Conservation (phyloP, 1,140 invertebrate genomes). For the Camponotus floridanus region DNA sequence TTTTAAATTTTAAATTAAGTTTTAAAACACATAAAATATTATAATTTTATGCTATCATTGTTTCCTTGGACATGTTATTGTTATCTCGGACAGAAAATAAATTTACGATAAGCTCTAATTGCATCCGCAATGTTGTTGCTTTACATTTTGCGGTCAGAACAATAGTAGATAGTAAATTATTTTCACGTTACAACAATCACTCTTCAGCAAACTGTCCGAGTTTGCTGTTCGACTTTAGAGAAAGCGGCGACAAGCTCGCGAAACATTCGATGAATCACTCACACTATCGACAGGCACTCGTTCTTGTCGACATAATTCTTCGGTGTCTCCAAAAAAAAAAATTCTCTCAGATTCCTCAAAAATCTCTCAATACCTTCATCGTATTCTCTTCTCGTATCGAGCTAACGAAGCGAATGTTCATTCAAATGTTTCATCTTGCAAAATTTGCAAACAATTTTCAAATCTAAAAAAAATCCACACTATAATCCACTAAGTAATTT, state of each 20-base stretch:
- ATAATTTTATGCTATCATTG: not conserved
- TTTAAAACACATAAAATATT: not conserved
- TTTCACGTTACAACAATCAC: not conserved
- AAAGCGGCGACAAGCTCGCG: slow-evolving; percentile 45
- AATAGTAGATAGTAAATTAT: slow-evolving; percentile 11
- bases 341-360: not conserved
- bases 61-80: not conserved
- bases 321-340: slow-evolving; percentile 3
- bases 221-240: slow-evolving; percentile 37
- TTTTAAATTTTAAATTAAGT: not conserved
- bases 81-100: not conserved
- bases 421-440: not conserved
- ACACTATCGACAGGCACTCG: slow-evolving; percentile 19
- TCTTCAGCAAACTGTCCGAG: not conserved
- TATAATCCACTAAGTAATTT: not conserved
- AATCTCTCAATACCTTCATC: not conserved
- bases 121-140: not conserved
- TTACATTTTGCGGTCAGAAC: not conserved
- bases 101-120: not conserved
- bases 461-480: not conserved
- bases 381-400: not conserved
- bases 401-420: too few relatives aligned
- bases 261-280: slow-evolving; percentile 51
- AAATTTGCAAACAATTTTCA: not conserved
- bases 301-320: slow-evolving; percentile 25